Evolutionary conservation across 2,888 invertebrate genomes (phyloP).

Genomic region (Trichopria drosophilae): DNA sequence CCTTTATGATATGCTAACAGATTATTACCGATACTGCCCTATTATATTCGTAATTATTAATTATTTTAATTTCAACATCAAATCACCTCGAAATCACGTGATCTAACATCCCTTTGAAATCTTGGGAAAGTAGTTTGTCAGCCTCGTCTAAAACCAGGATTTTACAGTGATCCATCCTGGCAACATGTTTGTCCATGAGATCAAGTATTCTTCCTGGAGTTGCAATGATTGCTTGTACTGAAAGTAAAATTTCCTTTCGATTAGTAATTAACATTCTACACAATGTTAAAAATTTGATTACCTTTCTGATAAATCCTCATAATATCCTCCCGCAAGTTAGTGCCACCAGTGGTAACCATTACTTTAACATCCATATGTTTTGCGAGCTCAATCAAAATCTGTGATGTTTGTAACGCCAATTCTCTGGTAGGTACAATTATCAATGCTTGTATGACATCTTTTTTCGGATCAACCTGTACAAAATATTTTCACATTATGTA

Average conservation of each 20-base stretch:
- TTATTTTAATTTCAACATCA: background rate
- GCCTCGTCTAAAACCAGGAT: constrained; percentile 98
- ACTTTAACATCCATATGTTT: constrained; percentile 97
- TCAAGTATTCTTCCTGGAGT: constrained; percentile 99
- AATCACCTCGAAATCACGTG: constrained; percentile 80
- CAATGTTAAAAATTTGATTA: constrained; percentile 49
- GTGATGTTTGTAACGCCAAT: constrained; percentile 97
- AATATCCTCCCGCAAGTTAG: constrained; percentile 96
- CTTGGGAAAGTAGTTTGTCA: constrained; percentile 97
- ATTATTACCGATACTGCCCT: background rate
- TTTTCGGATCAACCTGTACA: constrained; percentile 72
- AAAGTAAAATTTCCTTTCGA: constrained; percentile 11
- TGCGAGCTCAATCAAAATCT: constrained; percentile 98
- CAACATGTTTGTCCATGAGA: constrained; percentile 96
- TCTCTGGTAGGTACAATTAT: constrained; percentile 98
- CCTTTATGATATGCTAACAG: background rate
- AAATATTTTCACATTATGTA: background rate
- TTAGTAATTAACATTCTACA: background rate
- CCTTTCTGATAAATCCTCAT: constrained; percentile 99
- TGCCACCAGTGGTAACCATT: constrained; percentile 99
- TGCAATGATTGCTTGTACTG: constrained; percentile 97
- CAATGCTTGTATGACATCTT: constrained; percentile 95
- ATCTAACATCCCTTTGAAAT: constrained; percentile 99
- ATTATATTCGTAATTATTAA: constrained; percentile 5
- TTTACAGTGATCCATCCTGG: constrained; percentile 93